Evolutionary conservation across 2,797 vertebrate species (phyloP).

Genomic region (Morelia viridis): DNA sequence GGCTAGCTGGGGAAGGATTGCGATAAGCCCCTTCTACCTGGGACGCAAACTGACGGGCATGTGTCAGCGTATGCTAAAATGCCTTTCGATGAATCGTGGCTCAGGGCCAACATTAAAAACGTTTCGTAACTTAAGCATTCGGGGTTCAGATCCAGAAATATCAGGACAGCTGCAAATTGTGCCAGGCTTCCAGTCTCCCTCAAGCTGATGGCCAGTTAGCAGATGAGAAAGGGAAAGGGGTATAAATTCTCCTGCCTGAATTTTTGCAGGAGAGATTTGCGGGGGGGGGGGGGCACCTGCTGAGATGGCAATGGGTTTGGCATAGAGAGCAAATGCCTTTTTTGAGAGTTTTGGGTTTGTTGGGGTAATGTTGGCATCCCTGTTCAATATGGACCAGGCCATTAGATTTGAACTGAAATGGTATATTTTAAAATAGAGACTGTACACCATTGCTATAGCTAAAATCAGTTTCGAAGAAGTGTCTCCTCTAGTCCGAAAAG

Average conservation of each 20-base stretch:
- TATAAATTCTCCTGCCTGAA: neutral
- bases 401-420: neutral
- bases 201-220: neutral
- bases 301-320: neutral
- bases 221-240: neutral
- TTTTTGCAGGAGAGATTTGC: neutral
- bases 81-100: neutral
- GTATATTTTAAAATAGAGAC: neutral
- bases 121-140: neutral
- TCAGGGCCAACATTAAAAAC: neutral
- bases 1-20: neutral
- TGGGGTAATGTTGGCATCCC: neutral
- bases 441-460: neutral
- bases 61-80: neutral
- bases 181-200: neutral
- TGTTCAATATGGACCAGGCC: neutral
- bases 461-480: neutral
- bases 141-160: neutral
- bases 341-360: neutral
- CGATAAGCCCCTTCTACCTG: neutral
- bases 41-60: rapidly evolving
- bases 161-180: neutral
- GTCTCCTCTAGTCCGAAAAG: neutral
- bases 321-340: neutral
- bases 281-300: neutral